Base-by-base conservation (phyloP, 2,888 invertebrate genomes). In the Cheilosia soror region DNA sequence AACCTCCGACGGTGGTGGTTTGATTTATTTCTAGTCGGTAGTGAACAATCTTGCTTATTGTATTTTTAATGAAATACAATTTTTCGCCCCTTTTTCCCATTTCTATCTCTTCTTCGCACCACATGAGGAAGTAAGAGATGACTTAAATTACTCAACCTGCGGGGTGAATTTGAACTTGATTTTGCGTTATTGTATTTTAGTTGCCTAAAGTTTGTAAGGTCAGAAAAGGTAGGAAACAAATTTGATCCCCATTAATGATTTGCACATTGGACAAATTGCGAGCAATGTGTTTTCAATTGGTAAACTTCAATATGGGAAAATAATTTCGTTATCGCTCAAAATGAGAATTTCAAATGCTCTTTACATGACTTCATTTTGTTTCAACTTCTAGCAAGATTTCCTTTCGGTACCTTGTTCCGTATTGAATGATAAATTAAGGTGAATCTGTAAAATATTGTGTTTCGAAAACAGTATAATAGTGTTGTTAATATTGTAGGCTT, bases 241-340 rank as follows among this genome's bases (percentile, higher is more conserved):
- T 75, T 75, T 65, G 33, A 40, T 65, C 37, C 47, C 75, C 27
- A 33, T 55, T 65, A 65, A 65, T 65, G 65, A 37, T 37, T 65
- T 65, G 47, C 7, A 20, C 53, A n/a, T 6, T 15, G 33, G 47
- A 55, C 25, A 55, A 37, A 51, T 55, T 57, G 29, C 63, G 44
- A 25, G 53, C 15, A 37, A 58, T 71, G 37, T 47, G 27, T 57
- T 57, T 15, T 5, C 33, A 37, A 63, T 73, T 55, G 62, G 51
- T 11, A 33, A 65, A 55, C 55, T 60, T 63, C 15, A n/a, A 27
- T 31, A 27, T 44, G 42, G 33, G 55, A 13, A 53, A 9, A 42
- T 42, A 42, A 42, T 65, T 40, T 51, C 0, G 31, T 31, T 31
- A 31, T 31, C 31, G 5, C n/a, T n/a, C 5, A 5, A 1, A 31